Base-by-base conservation (phyloP, 2,888 invertebrate genomes). In the Drosophila anceps region DNA sequence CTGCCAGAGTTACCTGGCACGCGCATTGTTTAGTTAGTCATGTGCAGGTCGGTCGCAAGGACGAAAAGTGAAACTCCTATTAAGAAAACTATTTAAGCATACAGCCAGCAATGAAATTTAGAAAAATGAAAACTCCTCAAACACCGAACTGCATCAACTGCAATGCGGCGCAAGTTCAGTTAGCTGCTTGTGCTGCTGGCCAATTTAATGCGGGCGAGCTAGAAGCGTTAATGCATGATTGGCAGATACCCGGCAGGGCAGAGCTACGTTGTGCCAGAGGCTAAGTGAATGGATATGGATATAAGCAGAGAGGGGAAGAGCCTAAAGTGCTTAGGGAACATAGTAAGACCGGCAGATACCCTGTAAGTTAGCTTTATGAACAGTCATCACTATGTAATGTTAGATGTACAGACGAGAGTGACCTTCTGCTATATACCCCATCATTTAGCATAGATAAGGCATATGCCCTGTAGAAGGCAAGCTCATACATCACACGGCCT, bases 21-120 rank as follows among this genome's bases (percentile, higher is more conserved):
- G 39, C 39, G 53, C 50, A 33, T 72, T 74, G 53, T 58, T 68
- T 58, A 37, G 75, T 58, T 73, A 73, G 61, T 61, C 61, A 61
- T 67, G 46, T 27, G 33, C 51, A 50, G 29, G 46, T 35, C 39
- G 29, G 46, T 35, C 39, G 43, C 59, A 35, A 18, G 18, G 41
- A 70, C 44, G 5, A 20, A 24, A 18, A 35, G 35, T 20, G 27
- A 37, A 37, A 37, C 27, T 39, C 12, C 54, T 7, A 10, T 24
- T 31, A 31, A 31, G 27, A 50, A 18, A 31, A 48, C 54, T 31
- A 24, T 29, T 43, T 15, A 10, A 39, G 8, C 20, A 18, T n/a
- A 51, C 37, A 15, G 27, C 1, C 18, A 27, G 4, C 4, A 12
- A 29, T 27, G 1, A n/a, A 58, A n/a, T 12, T 0, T 4, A 8